Percentiles rank a stretch among this genome's conserved stretches.
Conservation (phyloP, 2,113 vertebrate genomes). For the Megaleporinus macrocephalus region DNA sequence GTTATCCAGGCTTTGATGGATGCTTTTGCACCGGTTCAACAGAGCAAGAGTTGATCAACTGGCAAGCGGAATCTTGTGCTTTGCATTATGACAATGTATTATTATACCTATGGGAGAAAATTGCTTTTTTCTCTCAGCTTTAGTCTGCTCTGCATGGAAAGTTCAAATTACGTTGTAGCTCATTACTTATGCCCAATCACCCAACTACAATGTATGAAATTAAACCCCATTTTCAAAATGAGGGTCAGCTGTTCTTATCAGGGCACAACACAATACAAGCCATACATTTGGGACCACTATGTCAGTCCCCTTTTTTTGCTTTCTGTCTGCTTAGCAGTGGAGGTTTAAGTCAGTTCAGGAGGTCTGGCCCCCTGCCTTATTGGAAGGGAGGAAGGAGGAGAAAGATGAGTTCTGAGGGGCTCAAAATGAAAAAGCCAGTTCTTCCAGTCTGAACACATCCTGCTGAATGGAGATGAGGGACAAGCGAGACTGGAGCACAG, state of each 20-base stretch:
- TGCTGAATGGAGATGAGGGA: slow-evolving; percentile 21
- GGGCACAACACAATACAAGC: neutral
- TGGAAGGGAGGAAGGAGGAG: slow-evolving; percentile 5
- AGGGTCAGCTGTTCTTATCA: neutral
- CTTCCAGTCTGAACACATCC: slow-evolving; percentile 4
- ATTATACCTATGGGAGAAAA: neutral
- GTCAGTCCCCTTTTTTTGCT: neutral
- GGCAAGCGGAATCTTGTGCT: neutral
- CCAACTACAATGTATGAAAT: slow-evolving; percentile 3
- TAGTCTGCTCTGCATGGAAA: neutral
- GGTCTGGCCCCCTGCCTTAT: slow-evolving; percentile 2
- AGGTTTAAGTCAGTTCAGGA: slow-evolving; percentile 6
- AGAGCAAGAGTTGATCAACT: no score
- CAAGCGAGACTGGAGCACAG: slow-evolving; percentile 11
- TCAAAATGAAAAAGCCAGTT: slow-evolving; percentile 3
- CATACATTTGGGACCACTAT: neutral
- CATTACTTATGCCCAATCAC: neutral
- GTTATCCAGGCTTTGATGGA: no score
- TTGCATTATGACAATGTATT: neutral
- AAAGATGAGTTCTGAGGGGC: slow-evolving; percentile 12
- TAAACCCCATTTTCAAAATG: neutral
- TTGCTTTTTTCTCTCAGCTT: neutral
- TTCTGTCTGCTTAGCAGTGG: slow-evolving; percentile 13
- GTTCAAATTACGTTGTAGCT: neutral
- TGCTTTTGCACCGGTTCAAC: no score